These are phyloP conservation scores for Cantharis lateralis DNA, from an alignment of 2,888 invertebrate species.

Conservation along the genomic window DNA sequence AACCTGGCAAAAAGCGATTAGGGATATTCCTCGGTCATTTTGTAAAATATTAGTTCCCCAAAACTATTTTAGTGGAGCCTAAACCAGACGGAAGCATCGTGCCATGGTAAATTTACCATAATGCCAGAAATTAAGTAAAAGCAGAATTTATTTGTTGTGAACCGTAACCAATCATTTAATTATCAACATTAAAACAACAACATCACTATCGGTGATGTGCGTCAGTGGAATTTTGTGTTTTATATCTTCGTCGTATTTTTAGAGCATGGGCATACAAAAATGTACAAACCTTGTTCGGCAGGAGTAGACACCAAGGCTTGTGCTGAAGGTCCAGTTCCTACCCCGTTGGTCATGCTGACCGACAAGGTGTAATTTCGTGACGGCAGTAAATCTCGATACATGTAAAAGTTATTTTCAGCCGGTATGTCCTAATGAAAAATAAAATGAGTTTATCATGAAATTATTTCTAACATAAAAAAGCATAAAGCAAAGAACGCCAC, in stretches of 20 bases:
- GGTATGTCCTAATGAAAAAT: slow-evolving; percentile 69
- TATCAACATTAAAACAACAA: background rate
- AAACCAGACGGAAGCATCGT: too few relatives aligned
- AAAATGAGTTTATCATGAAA: background rate
- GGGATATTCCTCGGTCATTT: too few relatives aligned
- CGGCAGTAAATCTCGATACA: slow-evolving; percentile 76
- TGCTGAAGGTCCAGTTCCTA: slow-evolving; percentile 78
- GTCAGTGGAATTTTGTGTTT: background rate
- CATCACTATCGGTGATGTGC: background rate
- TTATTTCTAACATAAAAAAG: background rate
- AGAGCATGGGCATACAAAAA: too few relatives aligned
- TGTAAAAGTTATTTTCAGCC: slow-evolving; percentile 70
- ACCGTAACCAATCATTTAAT: background rate
- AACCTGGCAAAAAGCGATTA: too few relatives aligned
- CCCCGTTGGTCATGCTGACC: slow-evolving; percentile 77
- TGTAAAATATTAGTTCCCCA: too few relatives aligned
- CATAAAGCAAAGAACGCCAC: background rate
- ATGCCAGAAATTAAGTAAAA: background rate
- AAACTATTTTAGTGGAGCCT: too few relatives aligned
- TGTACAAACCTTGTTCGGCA: slow-evolving; percentile 64
- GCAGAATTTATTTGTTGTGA: background rate
- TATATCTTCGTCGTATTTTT: background rate
- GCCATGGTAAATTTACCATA: background rate
- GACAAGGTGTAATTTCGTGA: slow-evolving; percentile 77
- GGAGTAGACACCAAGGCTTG: slow-evolving; percentile 69